These are phyloP conservation scores for Sylvicola fuscatus DNA, from an alignment of 2,888 invertebrate species.

Conservation along the genomic window DNA sequence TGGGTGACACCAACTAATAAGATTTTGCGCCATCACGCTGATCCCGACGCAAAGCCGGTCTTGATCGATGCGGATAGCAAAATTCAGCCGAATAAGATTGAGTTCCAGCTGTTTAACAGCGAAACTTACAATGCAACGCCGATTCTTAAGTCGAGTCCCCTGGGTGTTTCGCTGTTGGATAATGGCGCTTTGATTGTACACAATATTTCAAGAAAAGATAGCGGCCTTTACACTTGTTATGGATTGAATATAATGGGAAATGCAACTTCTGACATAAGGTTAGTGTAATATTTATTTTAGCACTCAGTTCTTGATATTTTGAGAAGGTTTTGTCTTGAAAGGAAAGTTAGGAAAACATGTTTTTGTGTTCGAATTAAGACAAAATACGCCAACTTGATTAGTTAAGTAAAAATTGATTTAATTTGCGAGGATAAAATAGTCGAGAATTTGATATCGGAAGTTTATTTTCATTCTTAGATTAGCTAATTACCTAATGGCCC, in stretches of 20 bases:
- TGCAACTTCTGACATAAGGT: constrained; percentile 44
- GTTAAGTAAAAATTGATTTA: no score
- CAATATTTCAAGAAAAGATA: constrained; percentile 53
- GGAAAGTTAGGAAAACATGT: no score
- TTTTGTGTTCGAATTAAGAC: no score
- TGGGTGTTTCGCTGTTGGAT: constrained; percentile 40
- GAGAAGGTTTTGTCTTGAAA: neutral
- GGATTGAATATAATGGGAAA: constrained; percentile 71
- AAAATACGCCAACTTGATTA: no score
- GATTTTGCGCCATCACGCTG: constrained; percentile 60
- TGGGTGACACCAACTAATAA: constrained; percentile 65
- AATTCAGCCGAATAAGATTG: constrained; percentile 14
- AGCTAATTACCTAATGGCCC: no score
- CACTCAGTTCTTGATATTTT: neutral
- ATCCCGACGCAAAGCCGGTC: constrained; percentile 28
- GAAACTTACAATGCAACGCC: neutral
- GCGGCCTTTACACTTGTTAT: constrained; percentile 68
- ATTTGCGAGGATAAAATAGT: no score
- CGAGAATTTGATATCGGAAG: no score
- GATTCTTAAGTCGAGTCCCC: neutral
- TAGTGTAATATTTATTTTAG: constrained; percentile 1
- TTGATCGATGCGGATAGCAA: constrained; percentile 18
- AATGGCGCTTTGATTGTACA: constrained; percentile 61
- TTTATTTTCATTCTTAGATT: no score
- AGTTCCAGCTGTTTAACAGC: constrained; percentile 14